A percentile compares a stretch with the other conserved stretches of the same genome.
Evolutionary conservation across 2,113 vertebrate genomes (phyloP).

Genomic region (Penelope pileata): DNA sequence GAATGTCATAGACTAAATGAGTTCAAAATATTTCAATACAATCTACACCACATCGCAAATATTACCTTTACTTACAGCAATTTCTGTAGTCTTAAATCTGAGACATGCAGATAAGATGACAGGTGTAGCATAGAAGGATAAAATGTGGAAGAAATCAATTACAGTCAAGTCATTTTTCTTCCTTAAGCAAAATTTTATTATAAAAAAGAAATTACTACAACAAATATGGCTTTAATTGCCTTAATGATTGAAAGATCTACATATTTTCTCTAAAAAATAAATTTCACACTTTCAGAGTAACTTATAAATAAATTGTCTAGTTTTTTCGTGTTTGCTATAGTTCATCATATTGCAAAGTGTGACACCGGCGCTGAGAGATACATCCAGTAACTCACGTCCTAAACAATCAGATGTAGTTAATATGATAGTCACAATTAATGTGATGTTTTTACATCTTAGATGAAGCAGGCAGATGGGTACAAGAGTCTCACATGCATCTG

Average conservation of each 20-base stretch:
- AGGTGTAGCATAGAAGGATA: slow-evolving; percentile 69
- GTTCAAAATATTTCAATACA: slow-evolving; percentile 73
- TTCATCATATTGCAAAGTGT: slow-evolving; percentile 46
- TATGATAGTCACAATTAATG: slow-evolving; percentile 72
- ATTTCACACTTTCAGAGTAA: slow-evolving; percentile 58
- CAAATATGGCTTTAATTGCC: slow-evolving; percentile 64
- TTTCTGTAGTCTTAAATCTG: slow-evolving; percentile 64
- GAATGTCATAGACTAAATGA: slow-evolving; percentile 72
- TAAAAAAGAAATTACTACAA: slow-evolving; percentile 71
- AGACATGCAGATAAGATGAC: slow-evolving; percentile 67
- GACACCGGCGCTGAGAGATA: slow-evolving; percentile 61
- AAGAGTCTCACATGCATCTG: slow-evolving; percentile 71
- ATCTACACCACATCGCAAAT: slow-evolving; percentile 64
- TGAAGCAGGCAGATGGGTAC: slow-evolving; percentile 71
- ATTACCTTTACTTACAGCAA: slow-evolving; percentile 41
- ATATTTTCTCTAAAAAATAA: slow-evolving; percentile 55
- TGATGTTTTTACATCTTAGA: slow-evolving; percentile 73
- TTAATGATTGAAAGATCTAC: slow-evolving; percentile 69
- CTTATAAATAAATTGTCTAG: slow-evolving; percentile 72
- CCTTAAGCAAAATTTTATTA: slow-evolving; percentile 57
- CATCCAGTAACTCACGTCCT: slow-evolving; percentile 46
- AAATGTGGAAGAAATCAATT: slow-evolving; percentile 74
- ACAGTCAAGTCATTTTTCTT: slow-evolving; percentile 71
- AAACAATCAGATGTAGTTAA: slow-evolving; percentile 74
- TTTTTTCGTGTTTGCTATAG: slow-evolving; percentile 48